Conservation (phyloP, 2,888 invertebrate genomes). For the Hydroisotoma schaefferi region DNA sequence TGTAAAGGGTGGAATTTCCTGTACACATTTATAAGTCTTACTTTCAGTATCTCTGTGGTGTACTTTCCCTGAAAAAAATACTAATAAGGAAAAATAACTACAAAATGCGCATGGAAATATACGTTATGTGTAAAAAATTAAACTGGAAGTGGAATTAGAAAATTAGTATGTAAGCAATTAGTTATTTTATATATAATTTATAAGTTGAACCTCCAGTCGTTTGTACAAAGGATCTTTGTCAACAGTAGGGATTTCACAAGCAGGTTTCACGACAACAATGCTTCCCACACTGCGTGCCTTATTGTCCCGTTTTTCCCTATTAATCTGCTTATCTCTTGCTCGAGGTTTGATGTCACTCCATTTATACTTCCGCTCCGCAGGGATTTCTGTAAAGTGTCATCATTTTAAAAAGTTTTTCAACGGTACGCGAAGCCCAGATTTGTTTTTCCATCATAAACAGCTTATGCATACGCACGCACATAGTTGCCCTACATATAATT, state of each 20-base stretch:
- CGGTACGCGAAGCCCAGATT: neutral
- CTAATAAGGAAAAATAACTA: no score
- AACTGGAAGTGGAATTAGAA: no score
- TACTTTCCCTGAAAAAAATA: no score
- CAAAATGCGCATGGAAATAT: no score
- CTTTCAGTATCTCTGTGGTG: neutral
- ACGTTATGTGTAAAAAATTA: no score
- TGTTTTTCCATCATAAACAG: neutral
- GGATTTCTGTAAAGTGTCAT: neutral
- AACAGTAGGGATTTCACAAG: constrained; percentile 59
- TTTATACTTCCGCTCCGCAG: constrained; percentile 38
- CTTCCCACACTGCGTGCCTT: constrained; percentile 60
- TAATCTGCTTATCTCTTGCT: constrained; percentile 49
- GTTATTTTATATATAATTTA: no score
- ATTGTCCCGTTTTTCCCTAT: constrained; percentile 48
- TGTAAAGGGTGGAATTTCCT: constrained; percentile 84
- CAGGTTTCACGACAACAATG: constrained; percentile 75
- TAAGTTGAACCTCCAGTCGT: constrained; percentile 61
- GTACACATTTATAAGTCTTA: constrained; percentile 36
- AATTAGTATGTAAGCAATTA: no score
- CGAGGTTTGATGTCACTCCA: constrained; percentile 50
- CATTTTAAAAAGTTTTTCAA: no score
- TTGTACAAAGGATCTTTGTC: constrained; percentile 74
- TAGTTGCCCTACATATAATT: no score
- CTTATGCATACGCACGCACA: neutral